Conservation (phyloP, 2,888 invertebrate genomes). For the Pristionchus fissidentatus region DNA sequence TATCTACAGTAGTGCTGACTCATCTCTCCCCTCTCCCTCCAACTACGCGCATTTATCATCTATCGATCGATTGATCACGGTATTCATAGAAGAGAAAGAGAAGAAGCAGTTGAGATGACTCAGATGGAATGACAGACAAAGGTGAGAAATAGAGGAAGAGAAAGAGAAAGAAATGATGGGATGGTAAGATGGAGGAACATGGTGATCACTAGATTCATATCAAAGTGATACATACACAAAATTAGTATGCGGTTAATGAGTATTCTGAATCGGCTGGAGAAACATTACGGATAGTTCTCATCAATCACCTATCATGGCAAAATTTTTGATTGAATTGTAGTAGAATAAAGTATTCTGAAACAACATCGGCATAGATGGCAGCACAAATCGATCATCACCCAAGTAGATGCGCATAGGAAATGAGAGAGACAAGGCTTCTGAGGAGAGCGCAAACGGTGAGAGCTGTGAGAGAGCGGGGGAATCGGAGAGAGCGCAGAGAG, state of each 20-base stretch:
- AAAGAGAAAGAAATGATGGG: neutral
- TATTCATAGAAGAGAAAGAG: constrained; percentile 13
- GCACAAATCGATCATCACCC: neutral
- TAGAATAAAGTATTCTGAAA: no score
- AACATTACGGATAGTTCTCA: no score
- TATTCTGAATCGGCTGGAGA: no score
- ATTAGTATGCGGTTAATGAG: no score
- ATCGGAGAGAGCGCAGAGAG: constrained; percentile 17
- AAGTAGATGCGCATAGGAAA: constrained; percentile 21
- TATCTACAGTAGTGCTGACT: no score
- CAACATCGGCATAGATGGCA: no score
- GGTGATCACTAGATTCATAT: no score
- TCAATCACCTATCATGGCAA: no score
- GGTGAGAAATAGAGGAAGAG: constrained; percentile 20
- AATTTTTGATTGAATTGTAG: no score
- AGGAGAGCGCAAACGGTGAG: neutral
- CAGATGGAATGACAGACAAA: constrained; percentile 1
- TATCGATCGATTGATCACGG: neutral
- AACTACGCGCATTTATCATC: no score
- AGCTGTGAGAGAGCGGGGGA: neutral
- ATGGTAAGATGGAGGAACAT: neutral
- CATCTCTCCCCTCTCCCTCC: no score
- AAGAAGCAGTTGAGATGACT: neutral
- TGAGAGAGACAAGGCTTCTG: constrained; percentile 12
- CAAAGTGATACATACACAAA: no score